Evolutionary conservation across 2,888 invertebrate species (phyloP).

Genomic region (Sphinx pinastri): DNA sequence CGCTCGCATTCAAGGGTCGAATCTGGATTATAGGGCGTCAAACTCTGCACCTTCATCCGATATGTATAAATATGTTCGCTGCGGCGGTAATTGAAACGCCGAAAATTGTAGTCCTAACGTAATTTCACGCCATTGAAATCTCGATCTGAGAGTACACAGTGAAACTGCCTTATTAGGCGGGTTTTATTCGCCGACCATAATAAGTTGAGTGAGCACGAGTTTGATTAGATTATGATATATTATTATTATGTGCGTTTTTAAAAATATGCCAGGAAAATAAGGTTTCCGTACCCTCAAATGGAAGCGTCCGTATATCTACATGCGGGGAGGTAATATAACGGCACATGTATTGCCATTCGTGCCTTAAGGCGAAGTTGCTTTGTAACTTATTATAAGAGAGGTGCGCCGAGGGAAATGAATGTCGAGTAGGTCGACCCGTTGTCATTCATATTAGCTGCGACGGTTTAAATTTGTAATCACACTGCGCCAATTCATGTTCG

Average conservation of each 20-base stretch:
- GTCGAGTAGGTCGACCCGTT: slow-evolving; percentile 81
- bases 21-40: slow-evolving; percentile 82
- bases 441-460: slow-evolving; percentile 83
- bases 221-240: slow-evolving; percentile 18
- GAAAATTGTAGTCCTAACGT: slow-evolving; percentile 70
- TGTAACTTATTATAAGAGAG: slow-evolving; percentile 83
- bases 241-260: slow-evolving; percentile 19
- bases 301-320: slow-evolving; percentile 1
- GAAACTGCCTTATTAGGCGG: slow-evolving; percentile 30
- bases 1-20: slow-evolving; percentile 81
- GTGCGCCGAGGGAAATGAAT: slow-evolving; percentile 83
- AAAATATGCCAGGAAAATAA: slow-evolving; percentile 7
- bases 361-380: slow-evolving; percentile 78
- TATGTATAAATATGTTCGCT: slow-evolving; percentile 78
- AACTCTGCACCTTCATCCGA: slow-evolving; percentile 81
- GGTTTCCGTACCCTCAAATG: not conserved
- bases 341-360: slow-evolving; percentile 52
- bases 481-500: slow-evolving; percentile 72
- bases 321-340: slow-evolving; percentile 7
- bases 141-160: slow-evolving; percentile 16
- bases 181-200: slow-evolving; percentile 28
- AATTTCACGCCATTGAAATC: slow-evolving; percentile 69
- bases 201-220: slow-evolving; percentile 5
- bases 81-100: slow-evolving; percentile 61
- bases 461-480: slow-evolving; percentile 82